Percentiles rank a stretch among this genome's conserved stretches.
Evolutionary conservation across 2,113 vertebrate genomes (phyloP).

Genomic region (Phrynosoma blainvillii): DNA sequence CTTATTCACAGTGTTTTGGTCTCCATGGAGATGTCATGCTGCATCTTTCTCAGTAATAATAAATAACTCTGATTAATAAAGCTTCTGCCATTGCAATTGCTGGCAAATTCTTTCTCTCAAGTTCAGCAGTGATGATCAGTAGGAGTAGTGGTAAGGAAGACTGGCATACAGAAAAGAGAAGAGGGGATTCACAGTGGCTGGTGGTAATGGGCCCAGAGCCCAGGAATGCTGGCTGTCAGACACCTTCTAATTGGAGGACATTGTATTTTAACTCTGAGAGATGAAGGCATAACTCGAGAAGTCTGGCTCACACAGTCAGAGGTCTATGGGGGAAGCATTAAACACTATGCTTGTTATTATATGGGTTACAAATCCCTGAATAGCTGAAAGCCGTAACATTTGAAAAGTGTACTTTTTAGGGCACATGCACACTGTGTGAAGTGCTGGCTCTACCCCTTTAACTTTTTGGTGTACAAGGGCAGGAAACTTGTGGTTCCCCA

Average conservation of each 20-base stretch:
- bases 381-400: neutral
- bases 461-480: neutral
- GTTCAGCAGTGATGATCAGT: neutral
- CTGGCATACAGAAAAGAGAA: conserved; percentile 5
- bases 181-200: neutral
- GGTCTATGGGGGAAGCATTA: neutral
- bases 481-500: neutral
- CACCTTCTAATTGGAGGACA: neutral
- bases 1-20: conserved; percentile 38
- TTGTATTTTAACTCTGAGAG: neutral
- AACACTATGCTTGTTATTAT: neutral
- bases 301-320: neutral
- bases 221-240: neutral
- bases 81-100: neutral
- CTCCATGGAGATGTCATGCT: conserved; percentile 32
- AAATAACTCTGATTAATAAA: conserved; percentile 10
- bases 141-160: neutral
- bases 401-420: neutral
- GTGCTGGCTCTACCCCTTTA: neutral
- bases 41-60: conserved; percentile 22
- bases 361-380: neutral
- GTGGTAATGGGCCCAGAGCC: neutral
- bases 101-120: conserved; percentile 1
- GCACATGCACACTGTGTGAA: neutral
- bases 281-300: neutral